A percentile compares a stretch with the other conserved stretches of the same genome.
Conservation (phyloP, 2,888 invertebrate genomes). For the Hirtodrosophila alboralis region DNA sequence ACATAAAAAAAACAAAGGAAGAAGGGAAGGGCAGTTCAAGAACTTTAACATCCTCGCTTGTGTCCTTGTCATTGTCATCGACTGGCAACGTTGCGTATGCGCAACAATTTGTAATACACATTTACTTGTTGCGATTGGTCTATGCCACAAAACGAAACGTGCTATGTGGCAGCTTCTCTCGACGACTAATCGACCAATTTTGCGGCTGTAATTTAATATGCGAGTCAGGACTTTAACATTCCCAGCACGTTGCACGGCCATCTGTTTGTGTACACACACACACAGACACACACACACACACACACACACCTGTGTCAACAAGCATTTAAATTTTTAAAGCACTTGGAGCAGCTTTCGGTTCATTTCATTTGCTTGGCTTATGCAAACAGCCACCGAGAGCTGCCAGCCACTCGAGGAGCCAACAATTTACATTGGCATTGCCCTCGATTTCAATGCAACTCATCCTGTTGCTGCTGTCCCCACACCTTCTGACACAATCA, state of each 20-base stretch:
- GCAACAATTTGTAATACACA: constrained; percentile 64
- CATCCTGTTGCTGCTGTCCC: constrained; percentile 5
- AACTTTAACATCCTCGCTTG: constrained; percentile 49
- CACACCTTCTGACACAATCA: constrained; percentile 57
- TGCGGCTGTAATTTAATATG: constrained; percentile 75
- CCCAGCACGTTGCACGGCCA: constrained; percentile 60
- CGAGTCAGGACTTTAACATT: constrained; percentile 59
- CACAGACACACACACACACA: constrained; percentile 20
- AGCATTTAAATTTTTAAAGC: constrained; percentile 63
- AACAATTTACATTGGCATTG: constrained; percentile 71
- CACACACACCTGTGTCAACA: constrained; percentile 55
- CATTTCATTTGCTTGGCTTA: constrained; percentile 74
- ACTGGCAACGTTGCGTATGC: constrained; percentile 68
- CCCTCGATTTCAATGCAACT: constrained; percentile 54
- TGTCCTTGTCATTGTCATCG: constrained; percentile 20
- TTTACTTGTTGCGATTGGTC: constrained; percentile 63
- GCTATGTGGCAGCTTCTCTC: constrained; percentile 4
- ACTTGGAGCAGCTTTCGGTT: constrained; percentile 47
- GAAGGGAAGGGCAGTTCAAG: too few relatives aligned
- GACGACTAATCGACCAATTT: constrained; percentile 66
- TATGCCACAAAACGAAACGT: constrained; percentile 44
- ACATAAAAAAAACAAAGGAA: constrained; percentile 14
- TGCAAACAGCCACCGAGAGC: constrained; percentile 63
- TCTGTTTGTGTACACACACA: constrained; percentile 33
- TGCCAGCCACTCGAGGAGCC: constrained; percentile 53